A percentile compares a stretch with the other conserved stretches of the same genome.
Conservation (phyloP, 2,113 vertebrate genomes). For the Myotis brandtii region DNA sequence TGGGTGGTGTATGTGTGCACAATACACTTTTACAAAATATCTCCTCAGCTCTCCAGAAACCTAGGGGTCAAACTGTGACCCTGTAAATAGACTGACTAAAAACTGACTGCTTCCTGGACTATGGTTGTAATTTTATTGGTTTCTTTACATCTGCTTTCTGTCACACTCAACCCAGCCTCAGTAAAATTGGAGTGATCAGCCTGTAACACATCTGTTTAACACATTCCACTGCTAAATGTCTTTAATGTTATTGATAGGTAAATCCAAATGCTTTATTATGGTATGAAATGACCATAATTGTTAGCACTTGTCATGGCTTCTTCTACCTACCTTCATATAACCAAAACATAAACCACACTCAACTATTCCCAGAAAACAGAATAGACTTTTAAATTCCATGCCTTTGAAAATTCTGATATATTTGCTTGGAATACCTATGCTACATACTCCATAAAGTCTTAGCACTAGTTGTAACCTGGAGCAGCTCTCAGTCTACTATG, state of each 20-base stretch:
- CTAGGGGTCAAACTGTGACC: neutral
- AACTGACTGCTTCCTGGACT: neutral
- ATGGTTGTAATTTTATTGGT: neutral
- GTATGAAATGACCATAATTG: neutral
- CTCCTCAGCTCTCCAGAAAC: neutral
- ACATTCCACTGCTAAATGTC: neutral
- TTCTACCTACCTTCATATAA: neutral
- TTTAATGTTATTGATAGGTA: neutral
- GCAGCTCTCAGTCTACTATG: neutral
- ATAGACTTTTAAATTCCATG: neutral
- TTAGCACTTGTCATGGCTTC: neutral
- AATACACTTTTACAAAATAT: neutral
- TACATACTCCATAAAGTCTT: neutral
- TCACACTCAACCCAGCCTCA: neutral
- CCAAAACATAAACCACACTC: conserved; percentile 47
- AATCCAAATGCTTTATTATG: neutral
- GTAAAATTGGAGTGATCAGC: neutral
- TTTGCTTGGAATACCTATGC: neutral
- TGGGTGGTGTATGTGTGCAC: neutral
- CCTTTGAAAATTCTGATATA: conserved; percentile 14
- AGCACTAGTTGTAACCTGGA: neutral
- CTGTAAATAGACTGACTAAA: neutral
- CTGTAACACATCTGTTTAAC: neutral
- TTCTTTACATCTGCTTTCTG: neutral
- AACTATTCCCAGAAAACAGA: neutral